Conservation (phyloP, 2,888 invertebrate species). For the Spisula subtruncata region DNA sequence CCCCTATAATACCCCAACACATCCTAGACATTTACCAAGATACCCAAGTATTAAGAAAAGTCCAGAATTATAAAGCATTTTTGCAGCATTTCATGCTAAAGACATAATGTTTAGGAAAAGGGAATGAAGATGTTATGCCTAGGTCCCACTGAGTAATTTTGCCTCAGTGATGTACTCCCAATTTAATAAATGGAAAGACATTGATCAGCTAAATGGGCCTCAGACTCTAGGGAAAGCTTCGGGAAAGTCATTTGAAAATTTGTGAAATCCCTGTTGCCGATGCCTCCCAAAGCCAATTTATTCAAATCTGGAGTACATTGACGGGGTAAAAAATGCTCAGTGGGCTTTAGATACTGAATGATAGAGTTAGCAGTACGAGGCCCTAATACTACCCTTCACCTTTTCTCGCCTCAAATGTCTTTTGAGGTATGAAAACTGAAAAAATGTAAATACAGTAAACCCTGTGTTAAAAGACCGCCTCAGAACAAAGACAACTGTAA, state of each 20-base stretch:
- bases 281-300: too few species aligned
- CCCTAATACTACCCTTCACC: conserved; percentile 63
- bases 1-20: too few species aligned
- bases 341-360: background rate
- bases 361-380: background rate
- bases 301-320: too few species aligned
- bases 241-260: too few species aligned
- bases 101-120: background rate
- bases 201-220: too few species aligned
- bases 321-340: too few species aligned
- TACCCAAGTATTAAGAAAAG: background rate
- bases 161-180: too few species aligned
- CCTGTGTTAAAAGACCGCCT: background rate
- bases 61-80: background rate
- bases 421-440: conserved; percentile 92
- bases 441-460: conserved; percentile 12
- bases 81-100: background rate
- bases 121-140: too few species aligned
- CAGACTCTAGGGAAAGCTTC: too few species aligned
- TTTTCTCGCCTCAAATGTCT: conserved; percentile 93
- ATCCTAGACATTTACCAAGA: background rate
- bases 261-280: too few species aligned
- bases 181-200: too few species aligned
- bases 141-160: too few species aligned
- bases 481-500: background rate